These are phyloP conservation scores for Holothuria glaberrima DNA, from an alignment of 35 echinoderm and acorn worm species.

Conservation along the genomic window DNA sequence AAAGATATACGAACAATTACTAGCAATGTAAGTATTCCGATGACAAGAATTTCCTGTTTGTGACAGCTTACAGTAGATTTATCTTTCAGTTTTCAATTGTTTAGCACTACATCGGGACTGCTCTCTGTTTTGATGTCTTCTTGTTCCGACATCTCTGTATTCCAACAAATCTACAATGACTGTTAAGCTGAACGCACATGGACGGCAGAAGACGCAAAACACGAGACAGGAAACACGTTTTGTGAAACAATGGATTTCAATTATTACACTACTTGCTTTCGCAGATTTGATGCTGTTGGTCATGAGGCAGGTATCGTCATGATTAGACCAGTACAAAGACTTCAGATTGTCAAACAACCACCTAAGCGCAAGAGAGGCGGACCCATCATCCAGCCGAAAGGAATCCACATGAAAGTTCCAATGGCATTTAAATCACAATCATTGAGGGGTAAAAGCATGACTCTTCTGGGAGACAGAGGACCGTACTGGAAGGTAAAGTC, in stretches of 20 bases:
- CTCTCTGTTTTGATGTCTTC: no score
- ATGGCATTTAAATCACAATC: conserved; percentile 63
- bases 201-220: no score
- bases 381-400: conserved; percentile 9
- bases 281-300: conserved; percentile 91
- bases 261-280: neutral
- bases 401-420: conserved; percentile 77
- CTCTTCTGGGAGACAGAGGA: conserved; percentile 78
- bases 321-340: conserved; percentile 57
- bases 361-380: conserved; percentile 20
- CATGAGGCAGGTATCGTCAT: conserved; percentile 87
- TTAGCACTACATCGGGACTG: no score
- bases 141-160: no score
- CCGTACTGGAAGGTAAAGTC: conserved; percentile 94
- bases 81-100: neutral
- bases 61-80: no score
- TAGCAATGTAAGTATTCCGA: conserved; percentile 82
- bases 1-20: conserved; percentile 94
- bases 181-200: no score
- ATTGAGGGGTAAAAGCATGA: conserved; percentile 72
- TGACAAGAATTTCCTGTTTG: neutral
- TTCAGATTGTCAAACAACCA: conserved; percentile 36
- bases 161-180: no score
- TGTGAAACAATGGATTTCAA: neutral
- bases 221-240: no score